A percentile compares a stretch with the other conserved stretches of the same genome.
Conservation (phyloP, 2,797 vertebrate genomes). For the Acropternis orthonyx region DNA sequence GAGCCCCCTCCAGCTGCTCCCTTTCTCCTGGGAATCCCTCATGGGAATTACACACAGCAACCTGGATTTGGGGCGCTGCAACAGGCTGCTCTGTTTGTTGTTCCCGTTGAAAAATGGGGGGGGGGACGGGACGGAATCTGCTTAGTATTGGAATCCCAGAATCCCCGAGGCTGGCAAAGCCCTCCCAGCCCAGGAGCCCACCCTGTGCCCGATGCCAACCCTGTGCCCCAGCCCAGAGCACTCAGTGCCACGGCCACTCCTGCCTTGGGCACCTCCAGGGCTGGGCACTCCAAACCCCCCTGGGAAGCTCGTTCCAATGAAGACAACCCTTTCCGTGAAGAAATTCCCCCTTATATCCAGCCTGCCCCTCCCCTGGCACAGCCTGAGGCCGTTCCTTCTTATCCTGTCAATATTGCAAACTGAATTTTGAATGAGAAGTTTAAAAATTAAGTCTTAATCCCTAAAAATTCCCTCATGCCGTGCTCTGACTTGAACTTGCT, state of each 20-base stretch:
- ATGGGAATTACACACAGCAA: fast-evolving
- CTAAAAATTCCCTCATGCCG: background rate
- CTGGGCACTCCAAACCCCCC: background rate
- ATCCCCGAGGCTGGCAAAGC: fast-evolving
- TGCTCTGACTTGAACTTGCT: background rate
- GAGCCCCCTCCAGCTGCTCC: background rate
- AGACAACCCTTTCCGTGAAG: background rate
- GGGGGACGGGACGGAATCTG: background rate
- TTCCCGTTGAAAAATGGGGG: background rate
- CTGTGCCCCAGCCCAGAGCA: background rate
- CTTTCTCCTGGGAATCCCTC: background rate
- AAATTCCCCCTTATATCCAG: background rate
- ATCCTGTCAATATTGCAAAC: background rate
- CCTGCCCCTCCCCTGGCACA: background rate
- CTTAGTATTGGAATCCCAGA: background rate
- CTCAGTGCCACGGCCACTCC: background rate
- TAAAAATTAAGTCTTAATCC: background rate
- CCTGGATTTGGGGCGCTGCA: background rate
- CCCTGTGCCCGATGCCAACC: background rate
- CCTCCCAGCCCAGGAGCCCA: background rate
- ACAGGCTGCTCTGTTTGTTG: background rate
- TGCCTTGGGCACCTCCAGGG: background rate
- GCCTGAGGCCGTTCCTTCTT: fast-evolving
- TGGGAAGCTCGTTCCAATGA: background rate
- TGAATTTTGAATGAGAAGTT: background rate